Evolutionary conservation across 2,888 invertebrate species (phyloP).

Genomic region (Drosophila paramelanica): DNA sequence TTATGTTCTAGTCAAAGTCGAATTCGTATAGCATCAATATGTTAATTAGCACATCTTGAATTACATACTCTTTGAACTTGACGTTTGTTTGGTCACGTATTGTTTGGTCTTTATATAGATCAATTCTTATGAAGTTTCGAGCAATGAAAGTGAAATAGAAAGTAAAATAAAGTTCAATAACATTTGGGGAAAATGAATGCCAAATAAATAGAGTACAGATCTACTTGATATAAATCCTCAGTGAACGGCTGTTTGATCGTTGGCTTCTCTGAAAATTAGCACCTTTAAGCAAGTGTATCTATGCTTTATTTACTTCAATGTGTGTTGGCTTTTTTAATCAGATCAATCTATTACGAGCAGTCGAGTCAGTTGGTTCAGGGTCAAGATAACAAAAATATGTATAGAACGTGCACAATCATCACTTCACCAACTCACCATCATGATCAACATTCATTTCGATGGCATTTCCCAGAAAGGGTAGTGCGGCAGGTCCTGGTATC

Average conservation of each 20-base stretch:
- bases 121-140: constrained; percentile 14
- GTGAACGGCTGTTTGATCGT: constrained; percentile 20
- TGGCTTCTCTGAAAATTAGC: constrained; percentile 62
- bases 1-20: background rate
- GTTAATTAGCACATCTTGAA: constrained; percentile 47
- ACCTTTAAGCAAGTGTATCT: constrained; percentile 42
- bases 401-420: constrained; percentile 22
- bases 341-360: constrained; percentile 25
- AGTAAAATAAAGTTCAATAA: constrained; percentile 64
- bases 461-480: constrained; percentile 87
- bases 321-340: constrained; percentile 58
- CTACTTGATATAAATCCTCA: constrained; percentile 1
- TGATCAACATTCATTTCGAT: constrained; percentile 87
- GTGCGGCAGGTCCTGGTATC: constrained; percentile 87
- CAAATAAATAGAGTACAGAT: background rate
- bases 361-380: constrained; percentile 57
- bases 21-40: constrained; percentile 1
- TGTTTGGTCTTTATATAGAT: background rate
- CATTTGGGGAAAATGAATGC: constrained; percentile 24
- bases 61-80: constrained; percentile 11
- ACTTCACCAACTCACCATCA: constrained; percentile 85
- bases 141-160: constrained; percentile 44
- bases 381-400: constrained; percentile 39
- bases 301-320: constrained; percentile 46
- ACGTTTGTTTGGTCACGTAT: constrained; percentile 14